Evolutionary conservation across 1,140 invertebrate genomes (phyloP).

Genomic region (Dolichoris vasculosae): DNA sequence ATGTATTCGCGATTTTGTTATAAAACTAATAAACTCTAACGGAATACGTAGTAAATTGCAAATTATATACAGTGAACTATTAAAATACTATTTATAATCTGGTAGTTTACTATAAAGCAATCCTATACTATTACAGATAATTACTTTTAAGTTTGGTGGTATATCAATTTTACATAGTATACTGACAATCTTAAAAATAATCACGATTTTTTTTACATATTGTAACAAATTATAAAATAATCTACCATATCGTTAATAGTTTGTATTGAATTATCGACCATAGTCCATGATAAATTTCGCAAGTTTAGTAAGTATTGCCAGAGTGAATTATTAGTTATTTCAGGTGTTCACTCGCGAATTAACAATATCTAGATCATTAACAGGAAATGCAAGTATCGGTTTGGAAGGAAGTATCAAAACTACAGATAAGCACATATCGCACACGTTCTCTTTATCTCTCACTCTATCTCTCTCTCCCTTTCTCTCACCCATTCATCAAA

Average conservation of each 20-base stretch:
- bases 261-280: neutral
- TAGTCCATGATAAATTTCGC: neutral
- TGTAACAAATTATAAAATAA: neutral
- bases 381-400: neutral
- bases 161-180: neutral
- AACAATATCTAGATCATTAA: slow-evolving; percentile 13
- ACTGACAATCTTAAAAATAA: neutral
- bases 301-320: neutral
- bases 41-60: no score
- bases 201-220: neutral
- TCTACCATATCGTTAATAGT: neutral
- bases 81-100: neutral
- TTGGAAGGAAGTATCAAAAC: slow-evolving; percentile 32
- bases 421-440: slow-evolving; percentile 6
- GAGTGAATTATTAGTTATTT: neutral
- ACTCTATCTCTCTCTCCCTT: no score
- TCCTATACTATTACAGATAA: neutral
- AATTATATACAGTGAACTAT: no score
- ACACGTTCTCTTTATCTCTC: slow-evolving; percentile 10
- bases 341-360: neutral
- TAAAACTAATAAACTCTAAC: neutral
- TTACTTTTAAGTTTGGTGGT: neutral
- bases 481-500: slow-evolving; percentile 17
- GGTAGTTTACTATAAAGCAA: no score
- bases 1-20: neutral